Base-by-base conservation (phyloP, 2,113 vertebrate species). In the Phasianus colchicus region DNA sequence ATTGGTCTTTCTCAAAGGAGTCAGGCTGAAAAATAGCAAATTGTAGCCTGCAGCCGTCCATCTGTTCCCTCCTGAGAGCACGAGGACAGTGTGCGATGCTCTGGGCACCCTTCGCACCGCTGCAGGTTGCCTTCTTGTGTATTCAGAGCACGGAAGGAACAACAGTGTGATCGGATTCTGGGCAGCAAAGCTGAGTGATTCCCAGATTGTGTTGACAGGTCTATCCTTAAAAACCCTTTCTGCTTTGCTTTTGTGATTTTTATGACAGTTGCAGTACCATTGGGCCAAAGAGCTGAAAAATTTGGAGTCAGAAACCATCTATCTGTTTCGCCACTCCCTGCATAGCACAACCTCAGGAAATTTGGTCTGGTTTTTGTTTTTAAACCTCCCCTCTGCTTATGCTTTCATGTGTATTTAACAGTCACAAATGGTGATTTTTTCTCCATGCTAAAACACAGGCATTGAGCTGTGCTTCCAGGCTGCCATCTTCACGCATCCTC, bases 11-110 rank as follows among this genome's bases (percentile, higher is more conserved):
- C 78, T 86, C 70, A 6, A 83, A 83, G 83, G 73, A 73, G 36
- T 9, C 36, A 29, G 88, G 48, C 70, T 70, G 95, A 52, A 74
- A 81, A 74, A 78, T 6, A 48, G 88, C 73, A 88, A 76, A 72
- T 17, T 30, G 92, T 30, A 78, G 83, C 95, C 90, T 82, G 86
- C 86, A 94, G 94, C 85, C 6, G 27, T 95, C 60, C 91, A 78
- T 79, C 86, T 93, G 86, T 55, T 91, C 75, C 42, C 85, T 80
- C 67, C 64, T 27, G 83, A 58, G 93, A 69, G 63, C 83, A 11
- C 0, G 1, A 43, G 90, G 83, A 25, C 42, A 5, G 32, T 0
- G 8, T 5, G 80, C 74, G 86, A 70, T n/a, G 86, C 94, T 66
- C 80, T 32, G 83, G 38, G 50, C 67, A 55, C 75, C 87, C 72